Evolutionary conservation across 2,113 vertebrate species (phyloP), one percentile per base, ranked within the genome.

Genomic region (Dunckerocampus dactyliophorus): DNA sequence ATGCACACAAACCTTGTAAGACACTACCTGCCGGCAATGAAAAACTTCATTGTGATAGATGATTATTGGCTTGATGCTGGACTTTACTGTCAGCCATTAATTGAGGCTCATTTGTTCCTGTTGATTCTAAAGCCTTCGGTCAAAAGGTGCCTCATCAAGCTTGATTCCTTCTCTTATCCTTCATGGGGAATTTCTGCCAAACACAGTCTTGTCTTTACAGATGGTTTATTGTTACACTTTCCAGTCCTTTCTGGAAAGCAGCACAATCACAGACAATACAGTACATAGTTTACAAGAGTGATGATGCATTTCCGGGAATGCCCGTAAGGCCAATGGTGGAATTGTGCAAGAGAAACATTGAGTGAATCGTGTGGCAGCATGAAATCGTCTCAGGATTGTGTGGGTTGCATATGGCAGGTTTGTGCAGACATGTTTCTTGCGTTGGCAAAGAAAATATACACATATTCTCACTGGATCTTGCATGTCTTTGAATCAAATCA

Each of bases 391-490:
- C 62, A 59, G 42, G 54, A 62, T 68, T 64, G 80, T 69, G 82
- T 84, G 82, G 82, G 76, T 55, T 24, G 76, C 17, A 28, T 47
- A 81, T 82, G 57, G 82, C 79, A 75, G 58, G 84, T 42, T 67
- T 17, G 47, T 54, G 42, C 1, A 0, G 56, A 67, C 72, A 75
- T 54, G 37, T 59, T 62, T 73, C 62, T 70, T 24, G 45, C 58
- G 61, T 51, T 75, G 63, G 52, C 48, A 50, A 59, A 71, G 50
- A 56, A 58, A 47, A 47, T 3, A 8, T 10, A 34, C 55, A n/a
- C 65, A 31, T 60, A 52, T 28, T 47, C 39, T 59, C 16, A 62
- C 57, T 16, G 37, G 50, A 45, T 69, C 45, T 22, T 72, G 53
- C 51, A 11, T 76, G 54, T 55, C 50, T 68, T 69, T 63, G 62